Base-by-base conservation (phyloP, 2,113 vertebrate species). In the Okapia johnstoni region DNA sequence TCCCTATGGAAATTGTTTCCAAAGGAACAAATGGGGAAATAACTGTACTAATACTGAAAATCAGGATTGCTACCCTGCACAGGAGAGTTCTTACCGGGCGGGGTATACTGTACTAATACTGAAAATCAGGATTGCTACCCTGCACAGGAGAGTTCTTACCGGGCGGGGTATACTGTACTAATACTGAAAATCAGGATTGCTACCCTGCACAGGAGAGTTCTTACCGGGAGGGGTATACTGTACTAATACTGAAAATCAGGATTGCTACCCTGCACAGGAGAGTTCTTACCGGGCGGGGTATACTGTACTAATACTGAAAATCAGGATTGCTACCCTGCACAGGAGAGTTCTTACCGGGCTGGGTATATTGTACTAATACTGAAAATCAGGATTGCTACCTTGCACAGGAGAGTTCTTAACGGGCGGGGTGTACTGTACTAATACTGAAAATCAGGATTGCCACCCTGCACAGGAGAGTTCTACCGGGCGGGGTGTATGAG, bases 171-270 rank as follows among this genome's bases (percentile, higher is more conserved):
- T n/a, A n/a, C n/a, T n/a, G n/a, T n/a, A n/a, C n/a, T n/a, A n/a
- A n/a, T 40, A 40, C 40, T 40, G 40, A 61, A 25, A 83, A 30
- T 21, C 76, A 61, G 46, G 66, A 52, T 12, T 50, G 25, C 12
- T 17, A 7, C 19, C 21, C 13, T 10, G 54, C 28, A 28, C 4
- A 30, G 23, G 3, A 33, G 50, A 50, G 28, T 3, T 48, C 15
- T n/a, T 17, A 26, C 1, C 21, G 54, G 52, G 89, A 0, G 7
- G 15, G 3, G 14, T 15, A n/a, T n/a, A n/a, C n/a, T n/a, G n/a
- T n/a, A n/a, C n/a, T n/a, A n/a, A n/a, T 40, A 40, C 40, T 40
- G 40, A 61, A 25, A 83, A 30, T 21, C 76, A 61, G 46, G 66
- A 52, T 12, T 50, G 25, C 12, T 17, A 7, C 19, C 21, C 13